Percentiles rank a stretch among this genome's conserved stretches.
These are phyloP conservation scores for human DNA, from an alignment of 2,113 vertebrate species.

Conservation along the genomic window GRCh38 chrX:53484501-53485000, in stretches of 20 bases:
- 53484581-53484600: neutral
- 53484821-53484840: neutral
- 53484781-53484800: neutral
- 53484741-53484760: neutral
- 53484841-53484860: neutral
- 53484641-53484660: neutral
- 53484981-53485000: neutral
- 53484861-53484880: neutral
- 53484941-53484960: neutral
- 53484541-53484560: neutral
- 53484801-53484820: neutral
- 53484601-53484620: neutral
- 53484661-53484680: neutral
- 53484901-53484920: neutral
- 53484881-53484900: neutral
- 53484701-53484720: neutral
- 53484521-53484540: neutral
- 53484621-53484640: neutral
- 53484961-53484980: neutral
- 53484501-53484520: neutral
- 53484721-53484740: neutral
- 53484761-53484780: neutral
- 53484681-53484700: neutral
- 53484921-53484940: neutral
- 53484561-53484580: neutral